Base-by-base conservation (phyloP, 2,797 vertebrate genomes). In the Anisognathus igniventris region DNA sequence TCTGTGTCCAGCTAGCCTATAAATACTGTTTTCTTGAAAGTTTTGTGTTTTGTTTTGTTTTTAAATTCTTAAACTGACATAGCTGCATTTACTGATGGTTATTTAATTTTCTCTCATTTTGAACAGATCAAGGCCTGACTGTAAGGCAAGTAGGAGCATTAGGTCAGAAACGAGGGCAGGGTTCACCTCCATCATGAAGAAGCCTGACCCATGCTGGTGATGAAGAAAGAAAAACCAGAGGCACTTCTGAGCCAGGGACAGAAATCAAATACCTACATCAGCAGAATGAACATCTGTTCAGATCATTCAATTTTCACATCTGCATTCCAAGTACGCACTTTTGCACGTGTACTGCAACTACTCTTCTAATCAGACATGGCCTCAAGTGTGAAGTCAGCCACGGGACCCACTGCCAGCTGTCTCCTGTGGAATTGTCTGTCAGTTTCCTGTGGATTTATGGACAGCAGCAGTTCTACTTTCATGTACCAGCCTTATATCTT, bases 281-380 rank as follows among this genome's bases (percentile, higher is more conserved):
- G 56, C 79, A 72, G 66, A 62, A 67, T 2, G 21, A 94, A 37
- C 45, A 79, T 15, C 58, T 68, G 35, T 14, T 48, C 35, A 21
- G 21, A 51, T 12, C 2, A 48, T 17, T 40, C 22, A 3, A 11
- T 54, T 47, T 58, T 24, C 61, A 81, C 45, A 64, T 11, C 33
- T 56, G 19, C 4, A 3, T 45, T 51, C 48, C 77, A 79, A 57
- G 54, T 5, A 39, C 3, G 8, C 12, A 21, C 12, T 12, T 67
- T 12, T 47, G n/a, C 23, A 73, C 56, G 12, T 0, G 2, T 5
- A 70, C 45, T 0, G 0, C 33, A 91, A 7, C 44, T 20, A 20
- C 22, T 51, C 62, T 24, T 53, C 61, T 57, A 14, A 64, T 13
- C 21, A 21, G 64, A 53, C 33, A 54, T 27, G 1, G 7, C 61